These are phyloP conservation scores for Pantelozetes paolii DNA, from an alignment of 2,888 invertebrate genomes.

Conservation along the genomic window DNA sequence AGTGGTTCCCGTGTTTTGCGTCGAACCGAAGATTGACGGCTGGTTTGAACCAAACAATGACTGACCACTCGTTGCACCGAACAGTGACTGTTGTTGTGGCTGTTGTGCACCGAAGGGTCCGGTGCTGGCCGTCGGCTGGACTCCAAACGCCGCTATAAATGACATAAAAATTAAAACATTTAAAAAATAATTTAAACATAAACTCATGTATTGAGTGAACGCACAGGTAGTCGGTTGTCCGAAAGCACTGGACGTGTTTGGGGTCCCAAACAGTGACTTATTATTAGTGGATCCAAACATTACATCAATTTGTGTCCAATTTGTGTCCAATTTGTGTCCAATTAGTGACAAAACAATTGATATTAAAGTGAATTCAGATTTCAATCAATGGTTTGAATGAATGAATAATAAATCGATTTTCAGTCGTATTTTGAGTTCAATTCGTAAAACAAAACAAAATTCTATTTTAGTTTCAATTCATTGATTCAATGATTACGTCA, in stretches of 20 bases:
- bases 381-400: too few species aligned
- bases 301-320: neutral
- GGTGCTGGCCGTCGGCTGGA: neutral
- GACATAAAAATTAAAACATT: neutral
- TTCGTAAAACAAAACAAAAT: too few species aligned
- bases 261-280: neutral
- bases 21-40: conserved; percentile 38
- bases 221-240: conserved; percentile 12
- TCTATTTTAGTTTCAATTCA: too few species aligned
- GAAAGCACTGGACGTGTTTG: conserved; percentile 15
- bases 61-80: conserved; percentile 5
- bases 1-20: conserved; percentile 26
- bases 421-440: too few species aligned
- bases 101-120: conserved; percentile 27
- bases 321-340: too few species aligned
- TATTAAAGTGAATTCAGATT: too few species aligned
- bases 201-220: neutral
- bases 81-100: conserved; percentile 5
- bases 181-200: neutral
- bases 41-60: conserved; percentile 26
- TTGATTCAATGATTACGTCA: too few species aligned
- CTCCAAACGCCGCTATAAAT: conserved; percentile 7
- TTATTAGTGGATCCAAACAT: conserved; percentile 15
- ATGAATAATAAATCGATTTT: too few species aligned
- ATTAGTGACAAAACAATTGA: too few species aligned